phyloP scores from a whole-genome alignment of 2,888 invertebrate species.

The Oxyscelio sp. region DNA sequence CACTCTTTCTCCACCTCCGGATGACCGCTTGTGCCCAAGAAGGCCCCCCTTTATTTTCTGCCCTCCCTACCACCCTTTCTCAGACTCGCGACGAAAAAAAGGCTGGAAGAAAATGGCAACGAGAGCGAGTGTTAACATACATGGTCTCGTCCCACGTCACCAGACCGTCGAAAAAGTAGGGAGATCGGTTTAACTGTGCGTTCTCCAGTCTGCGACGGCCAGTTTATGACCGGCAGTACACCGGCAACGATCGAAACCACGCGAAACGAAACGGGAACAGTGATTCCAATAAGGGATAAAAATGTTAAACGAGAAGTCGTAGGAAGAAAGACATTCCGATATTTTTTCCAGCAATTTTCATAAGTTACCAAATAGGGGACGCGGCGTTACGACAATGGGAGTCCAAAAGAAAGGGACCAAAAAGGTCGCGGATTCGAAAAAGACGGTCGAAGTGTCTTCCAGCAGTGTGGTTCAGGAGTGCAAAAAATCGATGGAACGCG shows the following conservation, averaged over 20 bases:
- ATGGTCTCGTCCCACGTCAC: constrained; percentile 69
- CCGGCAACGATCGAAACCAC: constrained; percentile 62
- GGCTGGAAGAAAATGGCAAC: constrained; percentile 54
- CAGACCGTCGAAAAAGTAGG: constrained; percentile 72
- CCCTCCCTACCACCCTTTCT: not conserved
- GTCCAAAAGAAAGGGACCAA: constrained; percentile 72
- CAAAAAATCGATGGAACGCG: constrained; percentile 79
- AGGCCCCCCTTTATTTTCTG: constrained; percentile 17
- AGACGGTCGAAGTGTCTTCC: constrained; percentile 78
- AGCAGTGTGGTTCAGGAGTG: constrained; percentile 83
- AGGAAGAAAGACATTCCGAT: too few relatives aligned
- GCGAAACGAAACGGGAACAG: constrained; percentile 42
- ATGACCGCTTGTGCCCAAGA: constrained; percentile 39
- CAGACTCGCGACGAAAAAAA: constrained; percentile 28
- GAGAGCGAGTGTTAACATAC: constrained; percentile 57
- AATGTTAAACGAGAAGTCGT: too few relatives aligned
- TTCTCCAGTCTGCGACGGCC: constrained; percentile 68
- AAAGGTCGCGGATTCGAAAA: constrained; percentile 40
- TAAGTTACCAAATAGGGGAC: too few relatives aligned
- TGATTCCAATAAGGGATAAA: constrained; percentile 32
- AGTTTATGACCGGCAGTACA: constrained; percentile 74
- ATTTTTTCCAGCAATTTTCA: too few relatives aligned
- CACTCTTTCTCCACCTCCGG: constrained; percentile 3
- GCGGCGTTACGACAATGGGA: too few relatives aligned
- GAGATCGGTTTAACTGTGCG: constrained; percentile 76